phyloP scores from a whole-genome alignment of 2,113 vertebrate genomes.

The Dendropsophus ebraccatus region DNA sequence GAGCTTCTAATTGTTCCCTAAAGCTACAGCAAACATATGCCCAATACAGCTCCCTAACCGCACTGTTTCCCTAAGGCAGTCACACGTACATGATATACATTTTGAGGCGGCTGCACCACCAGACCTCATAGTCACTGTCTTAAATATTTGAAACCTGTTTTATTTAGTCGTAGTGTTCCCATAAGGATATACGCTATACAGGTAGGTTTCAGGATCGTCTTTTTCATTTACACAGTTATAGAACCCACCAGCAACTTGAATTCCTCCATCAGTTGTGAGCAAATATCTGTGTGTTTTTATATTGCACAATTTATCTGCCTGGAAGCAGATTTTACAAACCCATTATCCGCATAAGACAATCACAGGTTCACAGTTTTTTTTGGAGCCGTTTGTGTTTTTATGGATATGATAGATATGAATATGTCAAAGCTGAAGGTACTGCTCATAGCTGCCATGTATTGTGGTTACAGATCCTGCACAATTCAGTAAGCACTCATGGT shows the following conservation, averaged over 20 bases:
- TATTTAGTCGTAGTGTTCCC: neutral
- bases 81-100: neutral
- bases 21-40: neutral
- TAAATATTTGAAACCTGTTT: neutral
- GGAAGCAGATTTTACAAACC: neutral
- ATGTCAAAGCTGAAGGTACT: neutral
- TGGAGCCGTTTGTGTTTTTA: neutral
- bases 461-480: neutral
- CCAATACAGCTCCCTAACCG: neutral
- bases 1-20: too few relatives aligned
- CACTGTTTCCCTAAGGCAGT: neutral
- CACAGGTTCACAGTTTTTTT: conserved; percentile 4
- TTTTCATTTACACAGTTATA: neutral
- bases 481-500: neutral
- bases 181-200: neutral
- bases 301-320: conserved; percentile 33
- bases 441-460: neutral
- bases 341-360: conserved; percentile 52
- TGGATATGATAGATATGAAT: neutral
- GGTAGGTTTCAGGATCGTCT: neutral
- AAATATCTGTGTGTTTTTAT: neutral
- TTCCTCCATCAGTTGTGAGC: conserved; percentile 24
- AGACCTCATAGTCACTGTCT: neutral
- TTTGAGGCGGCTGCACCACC: neutral
- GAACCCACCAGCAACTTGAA: neutral